These are phyloP conservation scores for Pipistrellus nathusii DNA, from an alignment of 2,797 vertebrate species.

Conservation along the genomic window DNA sequence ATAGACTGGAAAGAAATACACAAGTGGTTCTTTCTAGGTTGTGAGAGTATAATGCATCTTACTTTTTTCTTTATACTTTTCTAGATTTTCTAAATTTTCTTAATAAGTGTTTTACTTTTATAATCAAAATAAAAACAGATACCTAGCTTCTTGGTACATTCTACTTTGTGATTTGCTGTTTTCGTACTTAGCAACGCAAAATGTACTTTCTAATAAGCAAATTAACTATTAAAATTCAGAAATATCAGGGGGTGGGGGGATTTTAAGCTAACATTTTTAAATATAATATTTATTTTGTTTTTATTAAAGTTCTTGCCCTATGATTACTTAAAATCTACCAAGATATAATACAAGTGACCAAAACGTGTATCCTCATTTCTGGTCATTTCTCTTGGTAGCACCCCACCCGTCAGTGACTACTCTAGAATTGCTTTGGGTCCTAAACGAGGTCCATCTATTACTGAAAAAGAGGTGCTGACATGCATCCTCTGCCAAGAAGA, in stretches of 20 bases:
- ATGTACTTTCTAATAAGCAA: slow-evolving; percentile 62
- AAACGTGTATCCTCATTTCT: slow-evolving; percentile 69
- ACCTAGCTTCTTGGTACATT: background rate
- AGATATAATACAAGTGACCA: slow-evolving; percentile 51
- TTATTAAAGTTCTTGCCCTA: slow-evolving; percentile 49
- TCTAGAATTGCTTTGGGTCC: slow-evolving; percentile 94
- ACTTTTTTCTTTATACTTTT: slow-evolving; percentile 49
- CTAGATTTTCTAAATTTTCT: slow-evolving; percentile 59
- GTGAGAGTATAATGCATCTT: slow-evolving; percentile 31
- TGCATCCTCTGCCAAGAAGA: slow-evolving; percentile 99
- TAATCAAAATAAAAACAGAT: slow-evolving; percentile 51
- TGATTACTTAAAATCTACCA: slow-evolving; percentile 59
- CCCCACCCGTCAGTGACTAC: slow-evolving; percentile 88
- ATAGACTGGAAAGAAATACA: slow-evolving; percentile 13
- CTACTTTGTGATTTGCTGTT: slow-evolving; percentile 1
- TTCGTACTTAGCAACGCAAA: slow-evolving; percentile 25
- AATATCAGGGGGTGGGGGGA: background rate
- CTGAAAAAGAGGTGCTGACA: slow-evolving; percentile 94
- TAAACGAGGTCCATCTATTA: slow-evolving; percentile 91
- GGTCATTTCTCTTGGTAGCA: slow-evolving; percentile 83
- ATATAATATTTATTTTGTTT: slow-evolving; percentile 61
- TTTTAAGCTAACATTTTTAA: slow-evolving; percentile 64
- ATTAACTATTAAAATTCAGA: slow-evolving; percentile 52
- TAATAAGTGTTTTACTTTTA: slow-evolving; percentile 27
- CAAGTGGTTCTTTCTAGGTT: slow-evolving; percentile 7